Base-by-base conservation (phyloP, 2,888 invertebrate species). In the Calliscelio sp. region DNA sequence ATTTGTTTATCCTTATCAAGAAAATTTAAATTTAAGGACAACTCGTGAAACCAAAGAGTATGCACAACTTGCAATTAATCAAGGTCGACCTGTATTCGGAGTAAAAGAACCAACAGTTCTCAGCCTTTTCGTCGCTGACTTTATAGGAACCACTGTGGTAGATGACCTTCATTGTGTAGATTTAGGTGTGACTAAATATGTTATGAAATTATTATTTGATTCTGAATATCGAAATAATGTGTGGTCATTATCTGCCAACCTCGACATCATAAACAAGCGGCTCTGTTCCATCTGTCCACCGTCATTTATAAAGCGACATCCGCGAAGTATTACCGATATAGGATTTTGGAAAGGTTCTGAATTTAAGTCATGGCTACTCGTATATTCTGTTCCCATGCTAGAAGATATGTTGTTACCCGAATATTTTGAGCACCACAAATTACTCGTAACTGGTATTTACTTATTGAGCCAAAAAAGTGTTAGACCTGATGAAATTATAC, bases 201-300 rank as follows among this genome's bases (percentile, higher is more conserved):
- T 49, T 18, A 65, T 49, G 18, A 16, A 20, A 32, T 14, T 59
- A 14, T 22, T 66, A 10, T 87, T 88, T 16, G 41, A 78, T 28
- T 4, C 59, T n/a, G 38, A 78, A 49, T 66, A 11, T 35, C 7
- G 35, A 8, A 14, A 35, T 1, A 0, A 35, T 14, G 6, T 16
- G 18, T 57, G 70, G 57, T 70, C 51, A 10, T 16, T 32, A 6
- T 32, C 0, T 35, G 14, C 11, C 11, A 24, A 38, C 38, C 0
- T 41, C 2, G 11, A 20, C 2, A 28, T 57, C 14, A 2, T 70
- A n/a, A 32, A 55, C 14, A 1, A 57, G 25, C 25, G 70, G 1
- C 25, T 70, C 5, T 20, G 28, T 22, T 25, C 24, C 0, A 53
- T 55, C 18, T 1, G 0, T 8, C 70, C 70, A 24, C 70, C 70